A percentile compares a stretch with the other conserved stretches of the same genome.
phyloP scores from a whole-genome alignment of 2,113 vertebrate genomes.

The Sinosuthora webbiana region DNA sequence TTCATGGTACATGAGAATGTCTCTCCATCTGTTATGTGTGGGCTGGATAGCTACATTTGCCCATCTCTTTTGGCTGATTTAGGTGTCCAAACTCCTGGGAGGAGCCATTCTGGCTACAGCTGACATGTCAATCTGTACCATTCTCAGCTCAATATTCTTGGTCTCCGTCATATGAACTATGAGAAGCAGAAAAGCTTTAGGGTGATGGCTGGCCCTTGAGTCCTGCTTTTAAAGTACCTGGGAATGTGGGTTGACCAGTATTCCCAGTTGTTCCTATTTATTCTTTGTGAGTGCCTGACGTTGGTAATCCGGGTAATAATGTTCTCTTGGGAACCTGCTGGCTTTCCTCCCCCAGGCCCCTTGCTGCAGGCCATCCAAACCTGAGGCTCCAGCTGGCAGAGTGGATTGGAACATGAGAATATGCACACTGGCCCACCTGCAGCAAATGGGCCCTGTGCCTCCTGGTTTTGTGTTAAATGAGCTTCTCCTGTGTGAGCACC shows the following conservation, averaged over 20 bases:
- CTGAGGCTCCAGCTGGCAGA: neutral
- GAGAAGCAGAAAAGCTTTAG: neutral
- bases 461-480: neutral
- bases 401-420: neutral
- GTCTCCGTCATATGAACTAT: neutral
- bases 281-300: neutral
- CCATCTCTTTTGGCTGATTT: neutral
- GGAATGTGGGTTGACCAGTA: neutral
- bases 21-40: neutral
- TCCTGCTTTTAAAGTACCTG: neutral
- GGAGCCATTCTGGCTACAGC: neutral
- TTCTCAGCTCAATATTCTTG: neutral
- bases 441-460: neutral
- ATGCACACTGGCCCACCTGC: neutral
- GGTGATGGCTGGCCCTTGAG: neutral
- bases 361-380: neutral
- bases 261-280: neutral
- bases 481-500: neutral
- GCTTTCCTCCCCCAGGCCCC: neutral
- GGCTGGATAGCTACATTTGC: neutral
- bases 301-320: neutral
- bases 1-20: neutral
- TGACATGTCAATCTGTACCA: neutral
- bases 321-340: neutral
- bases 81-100: neutral